phyloP scores from a whole-genome alignment of 2,888 invertebrate species.

The Oscheius sp. region DNA sequence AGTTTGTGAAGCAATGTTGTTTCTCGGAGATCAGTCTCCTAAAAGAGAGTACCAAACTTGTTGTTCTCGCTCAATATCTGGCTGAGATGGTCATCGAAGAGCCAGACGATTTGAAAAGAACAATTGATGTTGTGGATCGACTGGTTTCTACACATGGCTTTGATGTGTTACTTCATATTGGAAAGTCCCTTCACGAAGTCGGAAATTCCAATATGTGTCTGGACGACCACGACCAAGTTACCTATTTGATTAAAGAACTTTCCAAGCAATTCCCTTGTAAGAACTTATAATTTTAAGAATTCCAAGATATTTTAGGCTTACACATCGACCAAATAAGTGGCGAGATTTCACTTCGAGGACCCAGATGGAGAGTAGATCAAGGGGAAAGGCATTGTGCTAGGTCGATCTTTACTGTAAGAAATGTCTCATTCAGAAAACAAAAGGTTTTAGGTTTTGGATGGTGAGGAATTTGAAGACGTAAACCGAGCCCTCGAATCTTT shows the following conservation, averaged over 20 bases:
- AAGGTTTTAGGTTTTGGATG: slow-evolving; percentile 14
- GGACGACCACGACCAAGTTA: background rate
- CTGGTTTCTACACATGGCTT: no score
- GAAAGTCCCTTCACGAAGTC: background rate
- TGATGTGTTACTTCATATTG: background rate
- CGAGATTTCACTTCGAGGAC: background rate
- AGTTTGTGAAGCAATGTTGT: slow-evolving; percentile 9
- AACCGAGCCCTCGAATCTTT: slow-evolving; percentile 7
- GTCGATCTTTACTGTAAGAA: background rate
- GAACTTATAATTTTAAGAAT: no score
- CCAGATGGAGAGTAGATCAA: slow-evolving; percentile 18
- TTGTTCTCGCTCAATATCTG: slow-evolving; percentile 4
- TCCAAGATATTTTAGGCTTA: no score
- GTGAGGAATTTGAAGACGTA: slow-evolving; percentile 19
- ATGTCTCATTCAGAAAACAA: background rate
- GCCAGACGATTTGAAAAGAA: background rate
- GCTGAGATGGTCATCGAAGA: slow-evolving; percentile 2
- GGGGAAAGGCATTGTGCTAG: slow-evolving; percentile 2
- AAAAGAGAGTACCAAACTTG: background rate
- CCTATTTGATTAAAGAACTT: background rate
- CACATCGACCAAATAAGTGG: background rate
- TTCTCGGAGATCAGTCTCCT: background rate
- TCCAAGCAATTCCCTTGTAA: slow-evolving; percentile 16
- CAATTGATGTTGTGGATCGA: slow-evolving; percentile 10
- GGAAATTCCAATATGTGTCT: background rate